Conservation (phyloP, 2,113 vertebrate species). For the Hippocampus comes region DNA sequence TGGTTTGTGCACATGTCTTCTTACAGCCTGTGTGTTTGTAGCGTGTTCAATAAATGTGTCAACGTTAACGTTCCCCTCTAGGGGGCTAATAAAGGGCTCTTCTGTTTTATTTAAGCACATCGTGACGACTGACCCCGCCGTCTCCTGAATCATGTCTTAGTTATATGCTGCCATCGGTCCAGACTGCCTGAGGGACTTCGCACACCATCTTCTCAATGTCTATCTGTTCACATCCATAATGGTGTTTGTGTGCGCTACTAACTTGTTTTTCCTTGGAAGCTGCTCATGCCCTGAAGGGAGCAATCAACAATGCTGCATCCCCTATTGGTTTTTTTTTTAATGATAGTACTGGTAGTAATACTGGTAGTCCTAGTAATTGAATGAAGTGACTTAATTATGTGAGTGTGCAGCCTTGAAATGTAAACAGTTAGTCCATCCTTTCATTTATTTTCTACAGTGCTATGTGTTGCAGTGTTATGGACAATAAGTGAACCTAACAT, state of each 20-base stretch:
- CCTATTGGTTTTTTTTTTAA: neutral
- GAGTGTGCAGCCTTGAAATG: too few relatives aligned
- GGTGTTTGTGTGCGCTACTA: neutral
- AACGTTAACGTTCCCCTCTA: neutral
- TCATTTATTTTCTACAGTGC: neutral
- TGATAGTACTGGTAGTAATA: neutral
- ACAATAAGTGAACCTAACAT: neutral
- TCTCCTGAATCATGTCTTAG: constrained; percentile 1
- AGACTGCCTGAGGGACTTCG: neutral
- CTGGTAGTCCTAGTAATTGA: neutral
- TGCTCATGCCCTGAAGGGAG: neutral
- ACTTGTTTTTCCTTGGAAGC: neutral
- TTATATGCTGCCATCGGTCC: neutral
- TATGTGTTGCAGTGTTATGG: neutral
- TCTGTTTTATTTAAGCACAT: constrained; percentile 2
- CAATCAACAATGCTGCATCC: constrained; percentile 1
- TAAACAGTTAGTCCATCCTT: neutral
- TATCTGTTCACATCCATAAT: constrained; percentile 4
- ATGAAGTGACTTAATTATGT: neutral
- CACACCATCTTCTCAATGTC: neutral
- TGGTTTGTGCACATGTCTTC: neutral
- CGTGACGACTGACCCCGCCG: neutral
- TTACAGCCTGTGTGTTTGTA: neutral
- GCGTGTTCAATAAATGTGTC: neutral
- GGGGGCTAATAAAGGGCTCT: neutral